A percentile compares a stretch with the other conserved stretches of the same genome.
These are phyloP conservation scores for Phengaris alcon DNA, from an alignment of 2,888 invertebrate species.

Conservation along the genomic window DNA sequence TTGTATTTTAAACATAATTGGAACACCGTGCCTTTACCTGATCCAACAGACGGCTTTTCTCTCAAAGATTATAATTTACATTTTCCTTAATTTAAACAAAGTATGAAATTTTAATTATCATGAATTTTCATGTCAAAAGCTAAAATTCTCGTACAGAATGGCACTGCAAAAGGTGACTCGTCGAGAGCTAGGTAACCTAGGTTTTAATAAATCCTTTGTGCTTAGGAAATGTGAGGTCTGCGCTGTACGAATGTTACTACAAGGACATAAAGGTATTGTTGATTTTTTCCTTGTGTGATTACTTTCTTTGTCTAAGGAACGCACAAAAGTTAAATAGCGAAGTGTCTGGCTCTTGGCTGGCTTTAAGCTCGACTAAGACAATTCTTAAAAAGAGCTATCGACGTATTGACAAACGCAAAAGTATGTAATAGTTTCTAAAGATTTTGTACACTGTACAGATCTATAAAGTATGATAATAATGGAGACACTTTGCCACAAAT, in stretches of 20 bases:
- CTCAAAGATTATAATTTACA: background rate
- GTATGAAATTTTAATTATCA: slow-evolving; percentile 7
- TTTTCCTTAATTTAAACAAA: slow-evolving; percentile 4
- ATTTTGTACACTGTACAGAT: no score
- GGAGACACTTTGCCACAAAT: no score
- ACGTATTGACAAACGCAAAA: no score
- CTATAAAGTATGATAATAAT: no score
- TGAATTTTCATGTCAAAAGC: background rate
- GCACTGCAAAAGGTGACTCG: background rate
- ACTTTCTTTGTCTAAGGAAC: slow-evolving; percentile 16
- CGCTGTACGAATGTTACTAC: background rate
- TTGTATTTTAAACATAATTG: no score
- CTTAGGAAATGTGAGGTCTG: background rate
- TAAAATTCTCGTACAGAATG: background rate
- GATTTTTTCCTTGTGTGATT: background rate
- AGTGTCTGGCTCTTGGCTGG: background rate
- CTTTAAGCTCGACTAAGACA: no score
- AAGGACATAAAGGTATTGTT: slow-evolving; percentile 5
- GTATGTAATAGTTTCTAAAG: no score
- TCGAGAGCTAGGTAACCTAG: background rate
- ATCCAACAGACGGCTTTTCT: background rate
- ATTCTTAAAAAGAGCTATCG: no score
- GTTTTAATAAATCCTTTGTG: slow-evolving; percentile 22
- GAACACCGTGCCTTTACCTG: no score
- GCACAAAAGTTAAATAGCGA: background rate